Base-by-base conservation (phyloP, 2,797 vertebrate genomes). In the Silurus aristotelis region DNA sequence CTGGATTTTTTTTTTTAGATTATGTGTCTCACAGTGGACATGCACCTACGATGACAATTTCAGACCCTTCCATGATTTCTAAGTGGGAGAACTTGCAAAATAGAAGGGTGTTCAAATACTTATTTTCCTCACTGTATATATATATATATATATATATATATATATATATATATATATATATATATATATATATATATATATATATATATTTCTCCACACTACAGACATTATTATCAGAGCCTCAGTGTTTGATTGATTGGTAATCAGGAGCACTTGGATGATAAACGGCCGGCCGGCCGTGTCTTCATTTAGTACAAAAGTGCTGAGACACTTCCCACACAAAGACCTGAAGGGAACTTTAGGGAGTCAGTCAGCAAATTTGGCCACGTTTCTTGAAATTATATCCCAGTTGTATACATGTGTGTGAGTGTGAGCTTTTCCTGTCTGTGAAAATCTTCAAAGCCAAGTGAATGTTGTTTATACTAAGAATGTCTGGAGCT, bases 191-290 rank as follows among this genome's bases (percentile, higher is more conserved):
- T 27, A 27, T 27, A 27, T 31, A 31, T 31, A 31, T 31, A 31
- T 31, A 31, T 31, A 31, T 31, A 52, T 52, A 52, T 52, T 52
- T 87, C 86, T 87, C 78, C 31, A 80, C 73, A 9, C 63, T 20
- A 6, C 48, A 52, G 83, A 72, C 67, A 48, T 84, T 31, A 6
- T 15, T 87, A 70, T 31, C 64, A 61, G 75, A 87, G 80, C 85
- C 73, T 56, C 73, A 71, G 25, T 86, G 17, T 80, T 67, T 75
- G 19, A 56, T 79, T 68, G 27, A 89, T 90, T 84, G 88, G 63
- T 88, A 73, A 55, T 66, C 60, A 58, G 15, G 80, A 87, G 81
- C 83, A 83, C 56, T 75, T 75, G 46, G 63, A 81, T 19, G 61
- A 52, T 52, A 14, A 66, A n/a, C 22, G 25, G 61, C 43, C 12